Conservation (phyloP, 2,113 vertebrate genomes). For the Poecile atricapillus region DNA sequence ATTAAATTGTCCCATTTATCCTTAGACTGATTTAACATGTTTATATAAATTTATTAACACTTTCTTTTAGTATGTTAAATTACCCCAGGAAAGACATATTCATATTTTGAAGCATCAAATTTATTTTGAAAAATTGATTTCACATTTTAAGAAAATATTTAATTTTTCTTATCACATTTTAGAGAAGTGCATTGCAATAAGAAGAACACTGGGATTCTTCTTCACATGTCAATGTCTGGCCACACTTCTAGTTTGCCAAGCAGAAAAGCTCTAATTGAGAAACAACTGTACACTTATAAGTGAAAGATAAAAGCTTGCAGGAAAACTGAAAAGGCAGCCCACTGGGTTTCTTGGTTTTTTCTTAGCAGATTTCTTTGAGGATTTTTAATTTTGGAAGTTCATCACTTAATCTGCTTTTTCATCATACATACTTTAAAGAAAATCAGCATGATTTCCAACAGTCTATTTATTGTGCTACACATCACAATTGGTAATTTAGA, state of each 20-base stretch:
- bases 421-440: not conserved
- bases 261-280: not conserved
- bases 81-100: not conserved
- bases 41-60: not conserved
- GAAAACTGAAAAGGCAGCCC: not conserved
- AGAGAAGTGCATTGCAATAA: not conserved
- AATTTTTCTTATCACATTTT: not conserved
- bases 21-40: not conserved
- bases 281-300: not conserved
- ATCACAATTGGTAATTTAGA: constrained; percentile 34
- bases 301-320: not conserved
- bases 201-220: not conserved
- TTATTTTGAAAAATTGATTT: not conserved
- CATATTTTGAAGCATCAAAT: not conserved
- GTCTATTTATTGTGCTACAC: constrained; percentile 26
- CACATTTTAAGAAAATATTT: not conserved
- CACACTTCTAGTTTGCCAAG: not conserved
- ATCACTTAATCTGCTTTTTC: not conserved
- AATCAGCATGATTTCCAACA: constrained; percentile 42
- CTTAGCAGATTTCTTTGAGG: not conserved
- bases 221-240: not conserved
- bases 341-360: not conserved
- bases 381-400: constrained; percentile 13
- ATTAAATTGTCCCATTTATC: not conserved
- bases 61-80: not conserved